Base-by-base conservation (phyloP, 1,140 invertebrate species). In the Goniozus legneri region DNA sequence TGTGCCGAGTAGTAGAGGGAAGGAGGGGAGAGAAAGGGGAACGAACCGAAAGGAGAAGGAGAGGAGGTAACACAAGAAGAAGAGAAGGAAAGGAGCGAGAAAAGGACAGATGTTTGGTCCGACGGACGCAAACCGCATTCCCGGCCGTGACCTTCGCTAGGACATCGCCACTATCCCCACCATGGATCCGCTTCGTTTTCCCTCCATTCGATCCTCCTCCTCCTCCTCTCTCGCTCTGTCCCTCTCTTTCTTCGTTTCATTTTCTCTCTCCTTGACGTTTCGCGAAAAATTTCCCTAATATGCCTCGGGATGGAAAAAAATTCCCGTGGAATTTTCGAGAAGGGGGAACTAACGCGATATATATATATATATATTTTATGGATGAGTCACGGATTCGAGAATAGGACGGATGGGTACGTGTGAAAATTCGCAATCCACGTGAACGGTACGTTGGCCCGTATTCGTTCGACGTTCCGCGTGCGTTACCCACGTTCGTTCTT, bases 61-160 rank as follows among this genome's bases (percentile, higher is more conserved):
- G 39, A 34, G 32, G 38, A 50, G 20, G 44, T 8, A 38, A 43
- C 22, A 46, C n/a, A 38, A 14, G 2, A 19, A 21, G 35, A 33
- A 51, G 19, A 52, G 22, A n/a, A 20, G 21, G 44, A 50, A 35
- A 45, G 45, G 38, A 44, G 37, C 18, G 40, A 31, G 20, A 55
- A 54, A 41, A 54, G 57, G 58, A 58, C 60, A 64, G 60, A 62
- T 52, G 60, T 69, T 71, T 69, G 64, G 66, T 64, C 62, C 68
- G 65, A 67, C 64, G 60, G 63, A 64, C 65, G 61, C 63, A 60
- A 75, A 73, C 71, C 68, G 65, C 74, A 75, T 75, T 76, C 73
- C 68, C 71, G 74, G 53, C 74, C 74, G 71, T 75, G 74, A 76
- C 74, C 74, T 76, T 76, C 74, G 74, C 72, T 74, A 75, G 73